Base-by-base conservation (phyloP, 37 sponge, comb jelly and placozoan genomes). In the Beroe ovata region DNA sequence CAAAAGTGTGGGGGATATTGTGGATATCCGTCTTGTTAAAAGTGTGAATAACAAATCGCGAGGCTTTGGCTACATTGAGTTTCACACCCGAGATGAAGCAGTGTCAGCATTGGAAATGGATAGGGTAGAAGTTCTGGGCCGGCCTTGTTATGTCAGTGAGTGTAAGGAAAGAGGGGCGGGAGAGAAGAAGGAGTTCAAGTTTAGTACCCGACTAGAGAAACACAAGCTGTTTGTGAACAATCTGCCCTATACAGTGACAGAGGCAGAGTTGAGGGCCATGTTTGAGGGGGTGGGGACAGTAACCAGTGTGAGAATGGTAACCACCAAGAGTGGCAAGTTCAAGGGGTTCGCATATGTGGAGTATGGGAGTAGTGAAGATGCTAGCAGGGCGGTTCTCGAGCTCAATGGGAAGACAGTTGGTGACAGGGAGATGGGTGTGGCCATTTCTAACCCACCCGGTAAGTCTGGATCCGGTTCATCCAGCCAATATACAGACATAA, bases 321-420 rank as follows among this genome's bases (percentile, higher is more conserved):
- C 84, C 26, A 77, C 84, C 0, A 77, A 77, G 54, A 77, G 84
- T 77, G 84, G 84, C 25, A 77, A 77, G 84, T 77, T 77, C 54
- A 77, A 77, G 54, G 84, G 84, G 4, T 77, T 40, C 38, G 54
- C 54, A 2, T 77, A 77, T 40, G 84, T 77, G 8, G 84, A 77
- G 54, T 77, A 77, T 40, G 25, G 47, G 41, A 36, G 38, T 29
- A 42, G 54, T n/a, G 84, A 39, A 25, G 35, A 33, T 21, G 84
- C 84, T n/a, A 77, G 38, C 23, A 77, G 33, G 33, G 84, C 84
- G 14, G 38, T 77, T 6, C 54, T 77, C 21, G 84, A 77, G 38
- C 54, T 77, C 8, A 77, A 77, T 40, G 84, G 33, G 4, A 77
- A 38, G 20, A 3, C 8, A 54, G 28, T 77, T 6, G 84, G 84